Base-by-base conservation (phyloP, 2,797 vertebrate genomes). In the Prunella strophiata region DNA sequence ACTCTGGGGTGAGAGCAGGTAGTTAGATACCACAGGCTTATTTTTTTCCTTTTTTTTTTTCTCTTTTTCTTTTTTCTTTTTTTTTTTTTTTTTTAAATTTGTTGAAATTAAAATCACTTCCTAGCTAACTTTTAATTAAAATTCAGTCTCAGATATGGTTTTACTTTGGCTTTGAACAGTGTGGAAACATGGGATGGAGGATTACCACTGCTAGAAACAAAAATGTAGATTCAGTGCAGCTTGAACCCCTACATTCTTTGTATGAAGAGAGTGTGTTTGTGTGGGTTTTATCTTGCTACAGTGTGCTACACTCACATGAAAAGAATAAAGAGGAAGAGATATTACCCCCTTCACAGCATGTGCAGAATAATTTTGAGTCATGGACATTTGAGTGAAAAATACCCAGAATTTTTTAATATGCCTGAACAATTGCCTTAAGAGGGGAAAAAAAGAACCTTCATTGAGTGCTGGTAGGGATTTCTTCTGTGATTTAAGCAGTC, bases 401-500 rank as follows among this genome's bases (percentile, higher is more conserved):
- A 75, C 21, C 48, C 30, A 38, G 20, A 59, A 65, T 63, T 83
- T 38, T 9, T 7, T 75, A 93, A 84, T 85, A 59, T 67, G 21
- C 27, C 85, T 83, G 16, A 75, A 67, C 51, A 93, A 93, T 81
- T 67, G 5, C 25, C 82, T 93, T 92, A 94, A 92, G 61, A 18
- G 7, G 1, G 0, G 2, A 2, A 8, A 38, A 42, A 66, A 65
- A 48, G 17, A 11, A n/a, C 48, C 26, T 88, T 94, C 63, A 52
- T 48, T 78, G 81, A 89, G 55, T 38, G 40, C 42, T 73, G 21
- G 40, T 66, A 57, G 32, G 73, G 16, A 87, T 95, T 91, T 91
- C 43, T 96, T 80, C 58, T 38, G 58, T 93, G 84, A 91, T 67
- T 61, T 93, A 88, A 86, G 58, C 27, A 94, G 65, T 85, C 45